These are phyloP conservation scores for Harpegnathos saltator DNA, from an alignment of 1,140 invertebrate genomes.

Conservation along the genomic window DNA sequence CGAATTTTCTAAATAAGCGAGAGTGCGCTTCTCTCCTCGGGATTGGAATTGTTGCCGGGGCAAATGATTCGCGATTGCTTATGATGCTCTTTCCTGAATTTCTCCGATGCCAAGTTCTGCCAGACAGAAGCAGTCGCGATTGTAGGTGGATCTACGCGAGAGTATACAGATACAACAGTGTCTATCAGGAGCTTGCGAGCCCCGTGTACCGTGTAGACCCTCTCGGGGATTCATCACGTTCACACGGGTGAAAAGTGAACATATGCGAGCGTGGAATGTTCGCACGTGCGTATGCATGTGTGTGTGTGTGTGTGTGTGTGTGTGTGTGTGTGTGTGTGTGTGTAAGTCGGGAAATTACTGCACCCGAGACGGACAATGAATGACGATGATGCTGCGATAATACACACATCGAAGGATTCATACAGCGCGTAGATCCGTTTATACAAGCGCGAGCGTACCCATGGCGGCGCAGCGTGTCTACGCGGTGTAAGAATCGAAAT, in stretches of 20 bases:
- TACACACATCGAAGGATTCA: constrained; percentile 18
- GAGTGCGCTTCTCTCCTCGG: neutral
- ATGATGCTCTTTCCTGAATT: neutral
- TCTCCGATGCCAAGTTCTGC: neutral
- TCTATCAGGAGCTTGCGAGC: too few relatives aligned
- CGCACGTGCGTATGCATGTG: neutral
- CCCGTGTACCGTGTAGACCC: neutral
- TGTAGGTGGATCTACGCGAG: constrained; percentile 1
- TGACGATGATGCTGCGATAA: constrained; percentile 46
- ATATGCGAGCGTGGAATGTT: constrained; percentile 7
- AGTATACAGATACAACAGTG: neutral
- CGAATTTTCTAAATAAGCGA: constrained; percentile 8
- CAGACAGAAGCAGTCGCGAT: neutral
- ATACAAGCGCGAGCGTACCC: neutral
- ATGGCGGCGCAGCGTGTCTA: constrained; percentile 37
- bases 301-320: neutral
- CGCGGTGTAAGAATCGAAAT: constrained; percentile 50
- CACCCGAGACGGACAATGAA: constrained; percentile 38
- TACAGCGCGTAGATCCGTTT: constrained; percentile 38
- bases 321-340: too few relatives aligned
- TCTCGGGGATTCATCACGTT: constrained; percentile 6
- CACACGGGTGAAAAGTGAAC: neutral
- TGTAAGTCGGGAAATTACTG: constrained; percentile 14
- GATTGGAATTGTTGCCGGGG: neutral
- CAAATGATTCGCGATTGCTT: neutral